Evolutionary conservation across 1,140 invertebrate species (phyloP), one percentile per base, ranked within the genome.

Genomic region (Drosophila varians): DNA sequence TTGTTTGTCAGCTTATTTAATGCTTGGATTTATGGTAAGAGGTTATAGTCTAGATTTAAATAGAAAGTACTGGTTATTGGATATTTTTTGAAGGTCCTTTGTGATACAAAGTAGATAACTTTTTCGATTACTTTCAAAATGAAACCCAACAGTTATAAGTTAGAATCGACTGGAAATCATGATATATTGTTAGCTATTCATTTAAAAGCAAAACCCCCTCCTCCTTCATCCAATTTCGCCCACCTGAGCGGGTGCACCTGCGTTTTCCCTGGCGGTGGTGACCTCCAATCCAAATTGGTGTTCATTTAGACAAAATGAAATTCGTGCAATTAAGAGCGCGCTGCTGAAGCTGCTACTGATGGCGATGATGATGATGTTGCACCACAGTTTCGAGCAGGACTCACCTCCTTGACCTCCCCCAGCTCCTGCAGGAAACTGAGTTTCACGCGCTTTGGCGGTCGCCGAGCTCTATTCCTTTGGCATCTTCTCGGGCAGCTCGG

Each of bases 251-350:
- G 9, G 28, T 31, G 28, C 62, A 64, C 49, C 58, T 74, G 64
- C 62, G 76, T 72, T 65, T 68, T 70, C 51, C 49, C 46, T 38
- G 49, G 12, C 49, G 66, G 54, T 83, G 78, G 54, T 83, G 78
- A 80, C 61, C 77, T 64, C 55, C 38, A 42, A 64, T 55, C 43
- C 38, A 78, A 86, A 89, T 89, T 89, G 86, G 64, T 86, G 86
- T 89, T 89, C 84, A 89, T 89, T 89, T 89, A 68, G 54, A 82
- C 74, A 75, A 89, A 89, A 89, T 89, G 86, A 89, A 89, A 82
- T 89, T 89, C 77, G 54, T 86, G 86, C 86, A 89, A 89, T 86
- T 89, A 89, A 76, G 77, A 65, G 40, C 65, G 65, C 68, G 74
- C 47, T 54, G 61, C 60, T 64, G 16, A 56, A 77, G 64, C 61